Conservation (phyloP, 1,140 invertebrate genomes). For the Drosophila auraria region DNA sequence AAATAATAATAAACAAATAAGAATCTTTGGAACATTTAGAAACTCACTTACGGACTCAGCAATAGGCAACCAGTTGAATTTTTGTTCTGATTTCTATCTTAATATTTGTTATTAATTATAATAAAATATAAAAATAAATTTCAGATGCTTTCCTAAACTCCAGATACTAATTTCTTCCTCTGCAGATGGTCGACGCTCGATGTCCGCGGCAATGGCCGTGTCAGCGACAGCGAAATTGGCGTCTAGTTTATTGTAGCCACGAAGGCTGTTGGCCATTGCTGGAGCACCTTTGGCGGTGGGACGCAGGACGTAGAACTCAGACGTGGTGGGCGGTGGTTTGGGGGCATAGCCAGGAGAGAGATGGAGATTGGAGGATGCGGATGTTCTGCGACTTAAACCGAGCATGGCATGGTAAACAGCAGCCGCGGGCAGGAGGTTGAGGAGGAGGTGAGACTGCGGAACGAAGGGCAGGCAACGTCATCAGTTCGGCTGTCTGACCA, state of each 20-base stretch:
- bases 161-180: background rate
- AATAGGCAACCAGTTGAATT: background rate
- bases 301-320: conserved; percentile 14
- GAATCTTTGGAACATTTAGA: no score
- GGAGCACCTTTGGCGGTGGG: conserved; percentile 48
- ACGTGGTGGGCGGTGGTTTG: conserved; percentile 17
- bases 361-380: conserved; percentile 38
- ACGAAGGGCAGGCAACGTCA: conserved; percentile 24
- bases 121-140: background rate
- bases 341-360: background rate
- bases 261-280: conserved; percentile 54
- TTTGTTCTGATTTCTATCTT: background rate
- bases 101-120: background rate
- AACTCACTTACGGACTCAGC: background rate
- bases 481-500: conserved; percentile 55
- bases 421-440: conserved; percentile 34
- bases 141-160: no score
- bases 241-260: conserved; percentile 61
- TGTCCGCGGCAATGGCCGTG: conserved; percentile 47
- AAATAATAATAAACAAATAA: no score
- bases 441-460: conserved; percentile 1
- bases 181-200: conserved; percentile 35
- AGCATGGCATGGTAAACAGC: conserved; percentile 70
- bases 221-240: conserved; percentile 54
- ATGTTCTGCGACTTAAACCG: conserved; percentile 66